These are phyloP conservation scores for Percopsis omiscomaycus DNA, from an alignment of 2,797 vertebrate genomes.

Conservation along the genomic window DNA sequence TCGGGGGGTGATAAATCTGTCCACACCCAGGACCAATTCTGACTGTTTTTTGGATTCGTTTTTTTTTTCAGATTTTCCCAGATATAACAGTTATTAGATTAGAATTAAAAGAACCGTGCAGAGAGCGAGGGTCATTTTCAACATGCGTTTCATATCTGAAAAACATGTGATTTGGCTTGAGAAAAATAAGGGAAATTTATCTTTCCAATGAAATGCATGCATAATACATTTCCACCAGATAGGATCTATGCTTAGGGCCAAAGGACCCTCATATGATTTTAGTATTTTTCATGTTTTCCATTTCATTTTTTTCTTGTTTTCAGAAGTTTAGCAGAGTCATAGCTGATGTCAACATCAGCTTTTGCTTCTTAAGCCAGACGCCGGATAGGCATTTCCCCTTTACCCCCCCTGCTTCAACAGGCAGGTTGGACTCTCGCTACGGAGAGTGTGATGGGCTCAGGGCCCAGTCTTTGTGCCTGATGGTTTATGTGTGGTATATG, in stretches of 20 bases:
- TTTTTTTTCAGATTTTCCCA: too few relatives aligned
- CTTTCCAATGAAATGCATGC: background rate
- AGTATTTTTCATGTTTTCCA: background rate
- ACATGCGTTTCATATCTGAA: background rate
- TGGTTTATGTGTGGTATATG: conserved; percentile 16
- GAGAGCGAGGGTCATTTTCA: background rate
- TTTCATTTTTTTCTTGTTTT: background rate
- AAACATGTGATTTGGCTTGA: background rate
- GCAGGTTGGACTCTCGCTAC: background rate
- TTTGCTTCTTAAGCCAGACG: conserved; percentile 5
- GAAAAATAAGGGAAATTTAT: background rate
- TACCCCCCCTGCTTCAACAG: conserved; percentile 1
- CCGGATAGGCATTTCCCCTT: conserved; percentile 1
- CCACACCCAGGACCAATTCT: background rate
- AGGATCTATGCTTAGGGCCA: conserved; percentile 1
- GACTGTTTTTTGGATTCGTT: background rate
- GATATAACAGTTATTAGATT: background rate
- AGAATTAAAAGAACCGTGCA: background rate
- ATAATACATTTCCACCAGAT: conserved; percentile 1
- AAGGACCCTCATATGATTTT: background rate
- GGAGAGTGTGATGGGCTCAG: conserved; percentile 11
- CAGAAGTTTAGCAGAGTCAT: background rate
- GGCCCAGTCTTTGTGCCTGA: conserved; percentile 21
- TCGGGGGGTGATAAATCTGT: background rate
- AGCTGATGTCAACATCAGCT: background rate